Base-by-base conservation (phyloP, 2,888 invertebrate genomes). In the Sminthurides aquaticus region DNA sequence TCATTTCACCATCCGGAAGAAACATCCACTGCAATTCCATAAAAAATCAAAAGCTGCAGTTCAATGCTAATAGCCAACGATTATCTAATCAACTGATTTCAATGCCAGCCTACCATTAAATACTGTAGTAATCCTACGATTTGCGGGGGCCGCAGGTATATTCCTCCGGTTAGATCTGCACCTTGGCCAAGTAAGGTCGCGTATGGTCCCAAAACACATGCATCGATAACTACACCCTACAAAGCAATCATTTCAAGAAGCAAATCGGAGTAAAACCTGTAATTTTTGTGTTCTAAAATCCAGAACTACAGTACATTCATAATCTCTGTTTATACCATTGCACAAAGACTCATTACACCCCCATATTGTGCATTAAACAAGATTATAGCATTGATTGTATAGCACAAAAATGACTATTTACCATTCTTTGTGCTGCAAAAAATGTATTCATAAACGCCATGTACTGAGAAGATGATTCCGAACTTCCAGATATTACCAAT, bases 371-470 rank as follows among this genome's bases (percentile, higher is more conserved):
- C n/a, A n/a, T n/a, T n/a, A n/a, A n/a, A n/a, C n/a, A n/a, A n/a
- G 22, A 56, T 54, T 55, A 54, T 43, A 57, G 48, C 18, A 15
- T n/a, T 49, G 22, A 64, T 1, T 55, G n/a, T n/a, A n/a, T 61
- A 56, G 34, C 52, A 66, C 20, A 34, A 15, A 55, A 18, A 27
- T 18, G 8, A 54, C 24, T 49, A 11, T 78, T 75, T 76, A 83
- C 82, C 79, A 81, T 80, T 80, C 90, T 91, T 79, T 91, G 93
- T 1, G 97, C 94, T 1, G 97, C 93, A 76, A 98, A 97, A 79
- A 98, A 96, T 1, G 92, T 90, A 78, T 98, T 98, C 96, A 98
- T 98, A 76, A 96, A 94, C 77, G 93, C 94, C 87, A 98, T 95
- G 76, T 99, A 98, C 77, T 98, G 97, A 0, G 91, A 90, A 0